A percentile compares a stretch with the other conserved stretches of the same genome.
Conservation (phyloP, 2,113 vertebrate genomes). For the Murina feae region DNA sequence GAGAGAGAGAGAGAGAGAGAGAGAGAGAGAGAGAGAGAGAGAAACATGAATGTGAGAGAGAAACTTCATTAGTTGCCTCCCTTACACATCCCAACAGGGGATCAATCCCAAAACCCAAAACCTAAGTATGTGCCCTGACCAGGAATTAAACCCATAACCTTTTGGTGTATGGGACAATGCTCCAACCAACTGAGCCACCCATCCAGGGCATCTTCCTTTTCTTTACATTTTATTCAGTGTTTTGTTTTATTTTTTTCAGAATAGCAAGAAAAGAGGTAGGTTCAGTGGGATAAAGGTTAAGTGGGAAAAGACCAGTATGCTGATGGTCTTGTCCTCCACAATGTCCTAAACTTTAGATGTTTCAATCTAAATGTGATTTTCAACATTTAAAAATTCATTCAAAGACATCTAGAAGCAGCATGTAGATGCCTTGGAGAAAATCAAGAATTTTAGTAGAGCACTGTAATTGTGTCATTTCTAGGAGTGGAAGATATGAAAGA, state of each 20-base stretch:
- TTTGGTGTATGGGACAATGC: neutral
- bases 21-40: neutral
- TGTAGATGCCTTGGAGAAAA: neutral
- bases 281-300: neutral
- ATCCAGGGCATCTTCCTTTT: neutral
- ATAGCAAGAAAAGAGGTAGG: neutral
- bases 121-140: neutral
- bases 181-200: neutral
- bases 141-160: neutral
- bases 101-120: neutral
- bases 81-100: neutral
- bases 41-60: neutral
- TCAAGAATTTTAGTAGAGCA: neutral
- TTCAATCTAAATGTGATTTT: neutral
- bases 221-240: neutral
- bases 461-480: neutral
- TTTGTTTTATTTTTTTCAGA: neutral
- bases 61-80: neutral
- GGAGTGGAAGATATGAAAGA: neutral
- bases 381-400: constrained; percentile 8
- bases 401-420: neutral
- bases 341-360: neutral
- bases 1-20: neutral
- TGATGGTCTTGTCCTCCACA: neutral
- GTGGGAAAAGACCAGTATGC: neutral